phyloP scores from a whole-genome alignment of 2,113 vertebrate genomes.

The Hippocampus mohnikei region DNA sequence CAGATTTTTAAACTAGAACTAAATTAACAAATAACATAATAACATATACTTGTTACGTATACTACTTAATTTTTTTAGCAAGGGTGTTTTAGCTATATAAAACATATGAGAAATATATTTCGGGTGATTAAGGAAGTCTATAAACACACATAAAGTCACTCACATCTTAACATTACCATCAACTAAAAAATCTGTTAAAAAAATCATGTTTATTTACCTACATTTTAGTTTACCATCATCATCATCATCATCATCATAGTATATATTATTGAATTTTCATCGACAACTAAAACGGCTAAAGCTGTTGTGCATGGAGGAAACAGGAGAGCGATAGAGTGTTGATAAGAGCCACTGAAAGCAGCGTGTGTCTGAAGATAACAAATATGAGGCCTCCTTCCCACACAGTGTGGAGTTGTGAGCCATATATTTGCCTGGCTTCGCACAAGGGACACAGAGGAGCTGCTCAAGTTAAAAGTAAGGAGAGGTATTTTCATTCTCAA shows the following conservation, averaged over 20 bases:
- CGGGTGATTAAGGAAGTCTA: no score
- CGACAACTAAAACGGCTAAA: neutral
- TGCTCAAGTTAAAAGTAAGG: conserved; percentile 51
- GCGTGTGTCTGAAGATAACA: conserved; percentile 51
- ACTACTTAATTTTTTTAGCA: no score
- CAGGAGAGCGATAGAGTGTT: conserved; percentile 22
- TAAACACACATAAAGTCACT: no score
- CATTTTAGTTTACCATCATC: neutral
- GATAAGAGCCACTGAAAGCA: conserved; percentile 37
- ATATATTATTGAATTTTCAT: neutral
- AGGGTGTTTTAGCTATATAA: no score
- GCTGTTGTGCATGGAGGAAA: conserved; percentile 21
- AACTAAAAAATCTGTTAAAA: neutral
- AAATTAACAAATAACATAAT: neutral
- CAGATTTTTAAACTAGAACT: neutral
- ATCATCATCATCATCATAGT: neutral
- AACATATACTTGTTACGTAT: neutral
- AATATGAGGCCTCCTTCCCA: conserved; percentile 12
- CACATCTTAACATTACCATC: no score
- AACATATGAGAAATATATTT: neutral
- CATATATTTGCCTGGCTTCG: conserved; percentile 28
- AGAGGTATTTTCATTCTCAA: conserved; percentile 10
- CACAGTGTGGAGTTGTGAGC: conserved; percentile 14
- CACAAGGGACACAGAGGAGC: conserved; percentile 11
- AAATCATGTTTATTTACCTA: neutral